Evolutionary conservation across 2,888 invertebrate species (phyloP).

Genomic region (Xestia c-nigrum): DNA sequence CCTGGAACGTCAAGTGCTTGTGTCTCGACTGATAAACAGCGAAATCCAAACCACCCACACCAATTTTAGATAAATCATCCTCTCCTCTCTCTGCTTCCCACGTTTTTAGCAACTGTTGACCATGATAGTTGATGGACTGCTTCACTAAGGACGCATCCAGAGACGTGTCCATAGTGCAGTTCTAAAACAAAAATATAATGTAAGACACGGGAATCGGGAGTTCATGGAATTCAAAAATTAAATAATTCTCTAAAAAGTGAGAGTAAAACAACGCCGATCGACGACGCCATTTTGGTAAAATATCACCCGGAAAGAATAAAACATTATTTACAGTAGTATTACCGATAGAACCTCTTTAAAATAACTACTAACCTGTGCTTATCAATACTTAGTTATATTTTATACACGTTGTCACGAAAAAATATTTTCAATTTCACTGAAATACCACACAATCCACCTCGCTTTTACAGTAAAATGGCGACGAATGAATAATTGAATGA

Average conservation of each 20-base stretch:
- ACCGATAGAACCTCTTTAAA: not conserved
- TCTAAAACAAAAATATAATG: constrained; percentile 60
- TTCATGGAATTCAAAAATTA: not conserved
- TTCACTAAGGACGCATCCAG: constrained; percentile 91
- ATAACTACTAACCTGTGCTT: constrained; percentile 30
- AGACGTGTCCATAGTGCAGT: constrained; percentile 80
- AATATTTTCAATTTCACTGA: constrained; percentile 10
- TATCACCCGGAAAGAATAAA: not conserved
- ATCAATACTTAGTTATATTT: constrained; percentile 28
- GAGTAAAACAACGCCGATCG: constrained; percentile 34
- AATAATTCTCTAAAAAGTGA: constrained; percentile 45
- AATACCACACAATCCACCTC: constrained; percentile 20
- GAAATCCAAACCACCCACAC: constrained; percentile 92
- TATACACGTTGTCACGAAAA: constrained; percentile 15
- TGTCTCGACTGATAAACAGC: constrained; percentile 94
- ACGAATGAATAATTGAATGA: constrained; percentile 27
- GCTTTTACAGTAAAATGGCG: constrained; percentile 48
- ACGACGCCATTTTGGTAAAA: constrained; percentile 67
- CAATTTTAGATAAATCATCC: constrained; percentile 92
- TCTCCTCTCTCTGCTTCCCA: constrained; percentile 96
- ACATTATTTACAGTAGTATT: not conserved
- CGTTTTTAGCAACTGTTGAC: constrained; percentile 96
- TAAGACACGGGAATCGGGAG: not conserved
- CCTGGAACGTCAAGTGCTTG: constrained; percentile 95
- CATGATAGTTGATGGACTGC: constrained; percentile 95